Evolutionary conservation across 2,888 invertebrate species (phyloP).

Genomic region (Dolomedes plantarius): DNA sequence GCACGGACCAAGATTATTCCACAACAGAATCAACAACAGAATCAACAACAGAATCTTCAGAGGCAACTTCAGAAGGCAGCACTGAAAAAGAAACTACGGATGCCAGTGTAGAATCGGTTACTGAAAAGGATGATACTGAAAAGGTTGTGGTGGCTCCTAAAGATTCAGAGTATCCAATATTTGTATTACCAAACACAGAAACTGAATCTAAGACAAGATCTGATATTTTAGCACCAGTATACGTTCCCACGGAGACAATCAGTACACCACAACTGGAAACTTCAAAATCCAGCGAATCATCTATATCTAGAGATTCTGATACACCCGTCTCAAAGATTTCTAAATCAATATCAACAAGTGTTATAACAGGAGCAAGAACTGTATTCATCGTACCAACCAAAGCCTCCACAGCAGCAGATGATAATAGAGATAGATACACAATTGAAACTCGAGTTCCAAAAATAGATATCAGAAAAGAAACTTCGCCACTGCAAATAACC

Average conservation of each 20-base stretch:
- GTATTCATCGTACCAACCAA: conserved; percentile 65
- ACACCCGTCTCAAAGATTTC: background rate
- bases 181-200: conserved; percentile 21
- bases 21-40: conserved; percentile 28
- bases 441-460: background rate
- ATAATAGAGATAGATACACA: conserved; percentile 25
- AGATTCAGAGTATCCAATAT: conserved; percentile 59
- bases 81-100: background rate
- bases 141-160: background rate
- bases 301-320: background rate
- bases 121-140: background rate
- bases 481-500: background rate
- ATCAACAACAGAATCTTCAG: background rate
- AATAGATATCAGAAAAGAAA: background rate
- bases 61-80: background rate
- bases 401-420: conserved; percentile 15
- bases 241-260: conserved; percentile 38
- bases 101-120: background rate
- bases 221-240: conserved; percentile 43
- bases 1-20: background rate
- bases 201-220: background rate
- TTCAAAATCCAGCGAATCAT: background rate
- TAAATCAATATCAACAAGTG: conserved; percentile 50
- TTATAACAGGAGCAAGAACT: conserved; percentile 70
- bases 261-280: background rate